Conservation (phyloP, 2,797 vertebrate genomes). For the Enteromius unitaeniatus region DNA sequence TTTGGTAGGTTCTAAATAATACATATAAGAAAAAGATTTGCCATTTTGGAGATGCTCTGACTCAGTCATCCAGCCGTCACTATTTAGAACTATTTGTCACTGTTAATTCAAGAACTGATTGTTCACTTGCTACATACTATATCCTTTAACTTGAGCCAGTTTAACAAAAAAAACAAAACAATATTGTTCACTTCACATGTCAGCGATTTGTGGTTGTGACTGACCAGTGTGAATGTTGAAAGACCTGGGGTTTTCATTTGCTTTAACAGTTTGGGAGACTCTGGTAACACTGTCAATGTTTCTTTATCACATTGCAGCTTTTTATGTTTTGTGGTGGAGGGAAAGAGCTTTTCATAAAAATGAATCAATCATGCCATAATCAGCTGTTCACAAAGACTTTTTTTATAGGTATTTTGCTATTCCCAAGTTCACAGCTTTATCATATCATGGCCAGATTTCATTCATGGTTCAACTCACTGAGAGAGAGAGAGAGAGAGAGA, state of each 20-base stretch:
- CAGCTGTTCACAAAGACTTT: not conserved
- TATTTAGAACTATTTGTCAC: not conserved
- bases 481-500: conserved; percentile 22
- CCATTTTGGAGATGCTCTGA: not conserved
- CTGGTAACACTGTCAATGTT: not conserved
- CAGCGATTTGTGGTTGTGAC: not conserved
- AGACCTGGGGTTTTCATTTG: not conserved
- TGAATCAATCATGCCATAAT: not conserved
- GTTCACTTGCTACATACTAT: not conserved
- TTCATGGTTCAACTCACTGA: conserved; percentile 54
- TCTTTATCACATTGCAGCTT: not conserved
- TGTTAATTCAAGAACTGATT: not conserved
- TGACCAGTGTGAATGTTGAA: not conserved
- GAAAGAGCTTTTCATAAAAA: not conserved
- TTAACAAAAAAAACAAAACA: not conserved
- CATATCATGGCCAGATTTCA: conserved; percentile 59
- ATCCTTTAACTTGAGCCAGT: not conserved
- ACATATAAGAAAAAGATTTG: not conserved
- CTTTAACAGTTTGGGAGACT: not conserved
- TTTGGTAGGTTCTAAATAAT: not conserved
- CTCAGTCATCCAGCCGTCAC: not conserved
- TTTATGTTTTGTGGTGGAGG: not conserved
- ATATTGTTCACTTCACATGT: not conserved
- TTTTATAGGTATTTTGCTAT: conserved; percentile 61
- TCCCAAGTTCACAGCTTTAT: conserved; percentile 66